Evolutionary conservation across 2,113 vertebrate species (phyloP), one percentile per base, ranked within the genome.

Genomic region (Crocuta crocuta): DNA sequence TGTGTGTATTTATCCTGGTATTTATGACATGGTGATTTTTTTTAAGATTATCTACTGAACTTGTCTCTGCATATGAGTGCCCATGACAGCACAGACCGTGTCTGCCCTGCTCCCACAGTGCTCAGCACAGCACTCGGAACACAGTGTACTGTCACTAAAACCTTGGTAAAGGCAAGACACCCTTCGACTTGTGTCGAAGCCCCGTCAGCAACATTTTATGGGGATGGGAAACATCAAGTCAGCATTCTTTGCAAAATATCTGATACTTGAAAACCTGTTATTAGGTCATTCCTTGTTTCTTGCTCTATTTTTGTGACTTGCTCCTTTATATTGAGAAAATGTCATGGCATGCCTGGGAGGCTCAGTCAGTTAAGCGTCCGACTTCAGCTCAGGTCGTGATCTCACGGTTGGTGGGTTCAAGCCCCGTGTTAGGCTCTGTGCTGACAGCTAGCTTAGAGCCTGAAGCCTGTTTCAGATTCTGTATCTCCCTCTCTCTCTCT

Each of bases 281-380:
- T 88, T 68, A 63, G 48, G 11, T 83, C 70, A 48, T 73, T 58
- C 55, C 23, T 73, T 43, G 66, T 24, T 55, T 50, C 68, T 88
- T 61, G n/a, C 31, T 88, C 79, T 95, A 33, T 43, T 85, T 96
- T n/a, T 91, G 45, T 85, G 26, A 80, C 21, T 84, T 83, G 48
- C 80, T 48, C 83, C 55, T 91, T 13, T 68, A n/a, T 1, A 10
- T 71, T 66, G 58, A 91, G 86, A 83, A 70, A 84, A 12, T 12
- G 2, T 39, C 79, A 11, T 61, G 58, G 58, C 19, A 21, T 17
- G 17, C 7, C 21, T 61, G 58, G 58, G 58, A 23, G 58, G 58
- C 58, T 61, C 58, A 61, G 58, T 61, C 2, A 0, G 21, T 61
- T 61, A 61, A 61, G 2, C 7, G 2, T 61, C 58, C 21, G 19